Evolutionary conservation across 2,888 invertebrate genomes (phyloP), one percentile per base, ranked within the genome.

Genomic region (Clusia tigrina): DNA sequence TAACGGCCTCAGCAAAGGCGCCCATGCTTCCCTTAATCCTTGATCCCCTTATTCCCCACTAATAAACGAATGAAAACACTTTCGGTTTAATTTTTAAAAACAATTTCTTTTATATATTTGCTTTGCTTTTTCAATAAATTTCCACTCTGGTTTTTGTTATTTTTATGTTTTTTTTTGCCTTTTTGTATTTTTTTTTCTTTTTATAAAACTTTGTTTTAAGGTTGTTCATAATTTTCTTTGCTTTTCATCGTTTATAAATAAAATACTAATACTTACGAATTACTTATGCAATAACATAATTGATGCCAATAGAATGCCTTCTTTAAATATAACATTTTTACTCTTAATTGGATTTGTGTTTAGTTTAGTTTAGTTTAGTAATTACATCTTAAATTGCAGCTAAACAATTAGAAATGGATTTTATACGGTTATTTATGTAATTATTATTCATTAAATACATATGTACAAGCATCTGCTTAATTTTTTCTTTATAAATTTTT

Each of bases 231-330:
- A 37, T n/a, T 72, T 71, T 71, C 55, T 67, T 68, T 67, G 67
- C 67, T 66, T 62, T 69, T 68, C 73, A 63, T 68, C 68, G 72
- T 74, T 78, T 80, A 80, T 80, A 80, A 80, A 71, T 71, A 72
- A 70, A 72, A 80, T 80, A 81, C 78, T 81, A 77, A 80, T 78
- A 79, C 78, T 79, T 79, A 79, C 69, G 69, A 69, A 72, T 77
- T 77, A 77, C n/a, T n/a, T n/a, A 72, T 71, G 69, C 78, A 77
- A 72, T 76, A 78, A 78, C n/a, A 12, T 25, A 23, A 52, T 52
- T 17, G n/a, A 37, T 17, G 23, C 23, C 17, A 55, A 53, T 57
- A 42, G 2, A 42, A 42, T 62, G 52, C n/a, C n/a, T n/a, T 62
- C 57, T 57, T 62, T 62, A 62, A 57, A 62, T 62, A 54, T 26